Evolutionary conservation across 2,888 invertebrate species (phyloP), one percentile per base, ranked within the genome.

Genomic region (Eupithecia dodoneata): DNA sequence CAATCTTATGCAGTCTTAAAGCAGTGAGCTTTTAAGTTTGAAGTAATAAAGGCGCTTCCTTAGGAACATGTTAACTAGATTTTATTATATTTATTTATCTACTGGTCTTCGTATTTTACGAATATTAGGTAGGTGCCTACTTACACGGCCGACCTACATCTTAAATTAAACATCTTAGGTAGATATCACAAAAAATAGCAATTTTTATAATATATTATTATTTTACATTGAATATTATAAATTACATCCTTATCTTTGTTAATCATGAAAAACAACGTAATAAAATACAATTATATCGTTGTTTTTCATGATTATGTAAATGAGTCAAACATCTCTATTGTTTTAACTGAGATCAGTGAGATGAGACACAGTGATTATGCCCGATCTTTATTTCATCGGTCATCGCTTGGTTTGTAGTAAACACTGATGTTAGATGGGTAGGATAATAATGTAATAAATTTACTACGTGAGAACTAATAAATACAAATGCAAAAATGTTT

Each of bases 311-410:
- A 63, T 63, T 76, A 74, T 71, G 73, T 9, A 77, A 66, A 59
- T 47, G 18, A 71, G 15, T 69, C 15, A 30, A 41, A 13, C 30
- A 73, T 42, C 74, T 65, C 74, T 74, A 79, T 79, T 79, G 76
- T 80, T 78, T 76, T 70, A 49, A 42, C 49, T 74, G 76, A 72
- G 71, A 75, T 72, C 71, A 63, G 75, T 77, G 71, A 18, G 63
- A 63, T 63, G 63, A 30, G 63, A 63, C 30, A 12, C 10, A 63
- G 12, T 63, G 63, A 63, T 63, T 63, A 67, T 41, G 66, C 69
- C 66, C 63, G 73, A 76, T 73, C 73, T 73, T 69, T 78, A 75
- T 71, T 67, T 71, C 78, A 74, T 52, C 41, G 71, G 73, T 67
- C 75, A 75, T 75, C 55, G 71, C 70, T 52, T 65, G 66, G 15